These are phyloP conservation scores for Trissoscelio sp. DNA, from an alignment of 2,888 invertebrate genomes.

Conservation along the genomic window DNA sequence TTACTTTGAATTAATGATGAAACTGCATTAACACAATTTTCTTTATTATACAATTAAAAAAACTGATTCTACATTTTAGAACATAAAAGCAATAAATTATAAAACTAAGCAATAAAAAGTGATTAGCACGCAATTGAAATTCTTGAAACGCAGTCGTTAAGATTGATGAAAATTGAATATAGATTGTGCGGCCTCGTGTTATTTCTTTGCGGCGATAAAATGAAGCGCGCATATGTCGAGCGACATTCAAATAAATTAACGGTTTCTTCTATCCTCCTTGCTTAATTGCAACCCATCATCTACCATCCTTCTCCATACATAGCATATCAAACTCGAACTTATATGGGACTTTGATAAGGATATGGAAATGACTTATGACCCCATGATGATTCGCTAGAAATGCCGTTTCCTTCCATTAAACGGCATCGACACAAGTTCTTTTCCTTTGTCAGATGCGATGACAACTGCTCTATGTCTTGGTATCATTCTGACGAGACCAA, in stretches of 20 bases:
- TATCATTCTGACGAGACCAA: constrained; percentile 77
- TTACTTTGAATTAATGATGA: too few relatives aligned
- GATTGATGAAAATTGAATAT: constrained; percentile 52
- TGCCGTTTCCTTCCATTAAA: constrained; percentile 69
- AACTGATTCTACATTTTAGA: too few relatives aligned
- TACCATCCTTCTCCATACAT: constrained; percentile 79
- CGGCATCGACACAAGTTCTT: constrained; percentile 37
- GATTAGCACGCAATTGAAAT: background rate
- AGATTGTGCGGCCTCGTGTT: constrained; percentile 61
- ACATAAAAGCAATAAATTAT: too few relatives aligned
- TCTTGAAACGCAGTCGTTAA: constrained; percentile 20
- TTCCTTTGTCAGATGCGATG: constrained; percentile 53
- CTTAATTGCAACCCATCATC: constrained; percentile 72
- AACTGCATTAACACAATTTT: too few relatives aligned
- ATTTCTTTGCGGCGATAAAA: constrained; percentile 58
- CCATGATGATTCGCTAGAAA: constrained; percentile 77
- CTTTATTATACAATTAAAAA: too few relatives aligned
- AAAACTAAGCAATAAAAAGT: too few relatives aligned
- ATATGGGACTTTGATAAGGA: constrained; percentile 78
- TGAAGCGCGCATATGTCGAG: constrained; percentile 44
- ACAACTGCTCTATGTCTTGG: constrained; percentile 69
- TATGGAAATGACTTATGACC: constrained; percentile 78
- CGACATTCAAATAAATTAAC: constrained; percentile 60
- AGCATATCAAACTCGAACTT: constrained; percentile 73
- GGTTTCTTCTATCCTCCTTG: constrained; percentile 46